Evolutionary conservation across 2,797 vertebrate species (phyloP).

Genomic region (Orientallactaga sibirica): DNA sequence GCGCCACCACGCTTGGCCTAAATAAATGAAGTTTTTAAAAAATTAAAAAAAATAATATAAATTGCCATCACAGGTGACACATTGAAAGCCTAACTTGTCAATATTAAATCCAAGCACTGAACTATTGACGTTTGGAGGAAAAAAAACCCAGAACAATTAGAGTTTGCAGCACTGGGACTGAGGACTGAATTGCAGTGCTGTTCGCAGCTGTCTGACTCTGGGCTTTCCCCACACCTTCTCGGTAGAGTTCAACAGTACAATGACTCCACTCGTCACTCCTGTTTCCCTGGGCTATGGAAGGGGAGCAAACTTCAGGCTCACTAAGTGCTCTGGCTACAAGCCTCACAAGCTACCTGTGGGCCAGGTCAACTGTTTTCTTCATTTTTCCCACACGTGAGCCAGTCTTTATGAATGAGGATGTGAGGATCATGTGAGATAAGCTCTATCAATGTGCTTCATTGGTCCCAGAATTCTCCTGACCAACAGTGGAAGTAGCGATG

Average conservation of each 20-base stretch:
- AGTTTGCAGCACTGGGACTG: background rate
- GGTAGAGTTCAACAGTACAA: background rate
- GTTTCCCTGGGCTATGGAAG: background rate
- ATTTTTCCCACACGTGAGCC: constrained; percentile 22
- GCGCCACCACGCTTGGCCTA: no score
- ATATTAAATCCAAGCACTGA: background rate
- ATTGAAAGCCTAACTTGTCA: background rate
- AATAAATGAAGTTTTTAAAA: no score
- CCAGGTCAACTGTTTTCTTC: background rate
- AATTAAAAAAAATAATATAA: background rate
- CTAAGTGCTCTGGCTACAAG: background rate
- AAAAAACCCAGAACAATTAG: background rate
- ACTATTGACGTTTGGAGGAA: background rate
- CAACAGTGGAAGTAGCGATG: background rate
- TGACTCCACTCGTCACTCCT: background rate
- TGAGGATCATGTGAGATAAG: background rate
- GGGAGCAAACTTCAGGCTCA: background rate
- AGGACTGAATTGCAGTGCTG: background rate
- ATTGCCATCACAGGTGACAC: background rate
- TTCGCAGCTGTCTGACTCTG: background rate
- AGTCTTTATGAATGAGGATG: background rate
- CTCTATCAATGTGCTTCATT: background rate
- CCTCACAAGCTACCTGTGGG: background rate
- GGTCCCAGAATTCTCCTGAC: background rate
- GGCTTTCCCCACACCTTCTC: background rate